Evolutionary conservation across 2,888 invertebrate genomes (phyloP).

Genomic region (Argyresthia albistria): DNA sequence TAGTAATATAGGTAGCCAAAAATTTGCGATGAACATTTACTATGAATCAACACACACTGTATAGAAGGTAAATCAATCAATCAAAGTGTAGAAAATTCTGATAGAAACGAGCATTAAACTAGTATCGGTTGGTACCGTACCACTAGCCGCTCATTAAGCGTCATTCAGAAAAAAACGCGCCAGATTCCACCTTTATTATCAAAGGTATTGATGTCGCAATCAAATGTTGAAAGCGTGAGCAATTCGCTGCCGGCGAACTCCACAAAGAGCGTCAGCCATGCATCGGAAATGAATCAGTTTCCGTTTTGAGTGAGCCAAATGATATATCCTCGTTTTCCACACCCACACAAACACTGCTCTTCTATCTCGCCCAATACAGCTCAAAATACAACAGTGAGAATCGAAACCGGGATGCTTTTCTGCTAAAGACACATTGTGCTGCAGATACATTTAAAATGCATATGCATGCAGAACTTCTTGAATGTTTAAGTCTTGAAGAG

Average conservation of each 20-base stretch:
- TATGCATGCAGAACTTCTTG: slow-evolving; percentile 6
- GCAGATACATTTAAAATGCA: slow-evolving; percentile 42
- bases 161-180: too few relatives aligned
- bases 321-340: slow-evolving; percentile 35
- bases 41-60: too few relatives aligned
- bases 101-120: too few relatives aligned
- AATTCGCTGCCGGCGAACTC: slow-evolving; percentile 56
- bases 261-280: slow-evolving; percentile 67
- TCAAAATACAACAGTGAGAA: slow-evolving; percentile 24
- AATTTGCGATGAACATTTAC: too few relatives aligned
- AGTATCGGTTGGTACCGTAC: background rate
- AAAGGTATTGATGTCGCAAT: slow-evolving; percentile 59
- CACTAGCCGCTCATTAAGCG: background rate
- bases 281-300: slow-evolving; percentile 72
- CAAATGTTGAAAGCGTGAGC: slow-evolving; percentile 66
- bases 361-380: slow-evolving; percentile 28
- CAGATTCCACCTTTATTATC: background rate
- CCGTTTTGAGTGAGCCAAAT: slow-evolving; percentile 60
- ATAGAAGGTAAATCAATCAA: too few relatives aligned
- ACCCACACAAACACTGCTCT: slow-evolving; percentile 36
- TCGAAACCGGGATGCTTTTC: slow-evolving; percentile 35
- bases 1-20: too few relatives aligned
- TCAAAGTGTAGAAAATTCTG: too few relatives aligned
- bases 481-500: slow-evolving; percentile 10
- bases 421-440: slow-evolving; percentile 36